Evolutionary conservation across 2,113 vertebrate species (phyloP).

Genomic region (Perca flavescens): DNA sequence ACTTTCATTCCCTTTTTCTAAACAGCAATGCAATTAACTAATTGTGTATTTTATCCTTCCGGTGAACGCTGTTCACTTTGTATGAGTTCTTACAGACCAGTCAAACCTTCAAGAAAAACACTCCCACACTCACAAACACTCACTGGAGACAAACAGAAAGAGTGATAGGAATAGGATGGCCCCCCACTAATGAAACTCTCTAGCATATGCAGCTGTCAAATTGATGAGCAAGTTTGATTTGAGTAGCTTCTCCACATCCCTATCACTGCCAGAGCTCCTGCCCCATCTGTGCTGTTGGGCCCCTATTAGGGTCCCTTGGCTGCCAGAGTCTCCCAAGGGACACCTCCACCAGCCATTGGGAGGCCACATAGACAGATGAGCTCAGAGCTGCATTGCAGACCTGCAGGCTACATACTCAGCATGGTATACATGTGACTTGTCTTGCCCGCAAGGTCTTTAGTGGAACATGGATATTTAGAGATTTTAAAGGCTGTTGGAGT

Average conservation of each 20-base stretch:
- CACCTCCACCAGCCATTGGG: neutral
- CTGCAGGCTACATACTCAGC: constrained; percentile 16
- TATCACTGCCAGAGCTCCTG: constrained; percentile 19
- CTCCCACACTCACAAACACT: constrained; percentile 6
- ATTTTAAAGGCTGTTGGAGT: constrained; percentile 32
- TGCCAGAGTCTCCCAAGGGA: constrained; percentile 24
- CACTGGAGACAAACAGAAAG: neutral
- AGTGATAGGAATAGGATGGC: neutral
- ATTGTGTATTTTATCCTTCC: neutral
- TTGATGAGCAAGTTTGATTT: neutral
- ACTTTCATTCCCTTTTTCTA: constrained; percentile 5
- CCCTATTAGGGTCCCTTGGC: constrained; percentile 23
- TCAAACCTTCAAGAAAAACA: constrained; percentile 3
- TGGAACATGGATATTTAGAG: constrained; percentile 28
- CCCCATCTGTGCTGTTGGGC: constrained; percentile 8
- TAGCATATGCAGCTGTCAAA: constrained; percentile 19
- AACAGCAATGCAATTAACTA: constrained; percentile 2
- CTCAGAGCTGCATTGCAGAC: constrained; percentile 45
- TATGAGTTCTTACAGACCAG: neutral
- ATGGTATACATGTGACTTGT: constrained; percentile 17
- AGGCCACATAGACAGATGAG: constrained; percentile 9
- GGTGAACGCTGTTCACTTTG: neutral
- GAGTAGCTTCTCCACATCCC: neutral
- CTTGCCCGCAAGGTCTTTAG: constrained; percentile 13
- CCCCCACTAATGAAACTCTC: neutral